phyloP scores from a whole-genome alignment of 2,888 invertebrate genomes.

The Pheosia gnoma region DNA sequence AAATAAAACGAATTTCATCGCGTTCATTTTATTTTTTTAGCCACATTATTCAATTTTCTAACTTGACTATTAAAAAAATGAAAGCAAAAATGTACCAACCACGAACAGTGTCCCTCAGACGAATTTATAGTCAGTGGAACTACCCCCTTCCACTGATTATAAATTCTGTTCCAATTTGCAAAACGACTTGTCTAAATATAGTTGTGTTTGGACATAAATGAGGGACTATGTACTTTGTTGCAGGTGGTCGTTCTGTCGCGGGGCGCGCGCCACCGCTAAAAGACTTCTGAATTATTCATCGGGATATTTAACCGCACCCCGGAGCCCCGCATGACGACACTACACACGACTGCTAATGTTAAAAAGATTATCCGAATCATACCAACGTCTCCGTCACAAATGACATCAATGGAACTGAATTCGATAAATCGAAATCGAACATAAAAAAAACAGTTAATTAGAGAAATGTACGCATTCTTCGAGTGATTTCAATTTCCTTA shows the following conservation, averaged over 20 bases:
- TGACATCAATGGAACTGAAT: conserved; percentile 22
- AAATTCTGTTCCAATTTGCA: conserved; percentile 54
- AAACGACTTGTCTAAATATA: conserved; percentile 55
- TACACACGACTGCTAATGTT: conserved; percentile 52
- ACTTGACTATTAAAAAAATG: neutral
- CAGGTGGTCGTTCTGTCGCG: conserved; percentile 69
- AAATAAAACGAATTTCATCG: too few relatives aligned
- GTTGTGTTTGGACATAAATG: conserved; percentile 63
- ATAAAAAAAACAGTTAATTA: conserved; percentile 24
- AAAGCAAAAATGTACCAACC: neutral
- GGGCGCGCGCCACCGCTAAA: conserved; percentile 66
- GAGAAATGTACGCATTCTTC: conserved; percentile 29
- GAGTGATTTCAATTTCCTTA: conserved; percentile 24
- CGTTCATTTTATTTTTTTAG: too few relatives aligned
- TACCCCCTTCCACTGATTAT: conserved; percentile 38
- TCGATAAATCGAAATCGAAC: conserved; percentile 15
- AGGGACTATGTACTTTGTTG: conserved; percentile 75
- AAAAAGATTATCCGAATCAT: conserved; percentile 49
- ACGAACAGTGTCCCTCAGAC: conserved; percentile 7
- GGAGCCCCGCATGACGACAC: conserved; percentile 52
- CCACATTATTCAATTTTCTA: too few relatives aligned
- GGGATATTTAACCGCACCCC: conserved; percentile 73
- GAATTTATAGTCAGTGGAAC: conserved; percentile 1
- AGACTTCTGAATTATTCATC: conserved; percentile 79
- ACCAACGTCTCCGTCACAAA: conserved; percentile 30